Percentiles rank a stretch among this genome's conserved stretches.
These are phyloP conservation scores for Esox niger DNA, from an alignment of 2,113 vertebrate genomes.

Conservation along the genomic window DNA sequence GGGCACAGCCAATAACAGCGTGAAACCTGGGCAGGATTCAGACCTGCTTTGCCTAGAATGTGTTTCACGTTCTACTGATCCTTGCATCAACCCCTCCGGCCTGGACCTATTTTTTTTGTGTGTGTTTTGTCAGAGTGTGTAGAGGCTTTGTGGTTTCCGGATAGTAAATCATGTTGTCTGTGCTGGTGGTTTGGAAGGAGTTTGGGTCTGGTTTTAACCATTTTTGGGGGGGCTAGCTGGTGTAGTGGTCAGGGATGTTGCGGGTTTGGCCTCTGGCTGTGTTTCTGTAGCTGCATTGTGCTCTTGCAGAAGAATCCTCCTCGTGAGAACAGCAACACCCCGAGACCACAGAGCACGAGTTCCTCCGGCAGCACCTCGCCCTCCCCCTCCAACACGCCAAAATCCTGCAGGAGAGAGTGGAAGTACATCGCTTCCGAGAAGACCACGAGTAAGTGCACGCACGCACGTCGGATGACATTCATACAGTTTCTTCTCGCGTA, in stretches of 20 bases:
- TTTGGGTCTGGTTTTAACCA: no score
- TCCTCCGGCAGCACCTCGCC: conserved; percentile 90
- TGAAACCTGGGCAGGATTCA: not conserved
- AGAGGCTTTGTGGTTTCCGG: no score
- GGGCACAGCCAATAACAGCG: no score
- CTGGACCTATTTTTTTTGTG: no score
- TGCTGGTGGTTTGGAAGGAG: no score
- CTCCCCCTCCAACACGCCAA: conserved; percentile 65
- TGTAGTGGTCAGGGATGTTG: conserved; percentile 40
- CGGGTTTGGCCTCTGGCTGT: conserved; percentile 50
- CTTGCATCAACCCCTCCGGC: no score
- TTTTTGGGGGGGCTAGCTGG: conserved; percentile 10
- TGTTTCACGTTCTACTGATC: no score
- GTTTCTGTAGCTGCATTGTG: conserved; percentile 93
- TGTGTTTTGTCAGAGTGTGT: no score
- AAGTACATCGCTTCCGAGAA: conserved; percentile 98
- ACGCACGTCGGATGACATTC: no score
- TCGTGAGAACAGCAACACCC: conserved; percentile 83
- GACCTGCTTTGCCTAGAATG: not conserved
- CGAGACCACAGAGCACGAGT: conserved; percentile 92
- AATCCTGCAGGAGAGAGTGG: conserved; percentile 90
- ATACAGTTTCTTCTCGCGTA: not conserved
- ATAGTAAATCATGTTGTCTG: no score
- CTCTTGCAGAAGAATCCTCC: conserved; percentile 96
- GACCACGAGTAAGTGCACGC: conserved; percentile 87